phyloP scores from a whole-genome alignment of 2,888 invertebrate species.

The Coremacera marginata region DNA sequence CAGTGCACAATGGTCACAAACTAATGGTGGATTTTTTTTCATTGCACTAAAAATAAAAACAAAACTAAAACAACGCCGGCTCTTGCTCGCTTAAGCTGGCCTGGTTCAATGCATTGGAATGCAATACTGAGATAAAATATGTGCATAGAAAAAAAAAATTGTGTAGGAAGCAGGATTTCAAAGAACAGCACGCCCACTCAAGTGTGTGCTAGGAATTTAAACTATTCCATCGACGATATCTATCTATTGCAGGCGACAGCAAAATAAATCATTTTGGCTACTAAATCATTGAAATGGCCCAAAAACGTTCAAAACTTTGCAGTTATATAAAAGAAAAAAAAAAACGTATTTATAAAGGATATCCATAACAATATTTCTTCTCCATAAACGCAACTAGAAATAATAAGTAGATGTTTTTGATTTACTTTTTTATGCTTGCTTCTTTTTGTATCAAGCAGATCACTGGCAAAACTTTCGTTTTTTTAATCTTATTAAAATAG shows the following conservation, averaged over 20 bases:
- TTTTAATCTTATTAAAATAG: too few relatives aligned
- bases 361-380: background rate
- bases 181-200: background rate
- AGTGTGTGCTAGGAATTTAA: constrained; percentile 14
- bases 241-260: constrained; percentile 23
- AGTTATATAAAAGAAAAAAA: background rate
- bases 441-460: too few relatives aligned
- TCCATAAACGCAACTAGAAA: too few relatives aligned
- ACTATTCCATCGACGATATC: background rate
- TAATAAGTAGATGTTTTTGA: too few relatives aligned
- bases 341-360: background rate
- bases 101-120: background rate
- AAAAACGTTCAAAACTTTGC: background rate
- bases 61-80: background rate
- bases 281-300: constrained; percentile 15
- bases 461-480: too few relatives aligned
- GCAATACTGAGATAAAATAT: background rate
- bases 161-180: background rate
- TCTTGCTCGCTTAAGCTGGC: background rate
- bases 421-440: too few relatives aligned
- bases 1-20: background rate
- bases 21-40: background rate
- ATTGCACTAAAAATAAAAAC: background rate
- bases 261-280: constrained; percentile 24
- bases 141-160: background rate